A percentile compares a stretch with the other conserved stretches of the same genome.
These are phyloP conservation scores for Rhea pennata DNA, from an alignment of 2,113 vertebrate species.

Conservation along the genomic window DNA sequence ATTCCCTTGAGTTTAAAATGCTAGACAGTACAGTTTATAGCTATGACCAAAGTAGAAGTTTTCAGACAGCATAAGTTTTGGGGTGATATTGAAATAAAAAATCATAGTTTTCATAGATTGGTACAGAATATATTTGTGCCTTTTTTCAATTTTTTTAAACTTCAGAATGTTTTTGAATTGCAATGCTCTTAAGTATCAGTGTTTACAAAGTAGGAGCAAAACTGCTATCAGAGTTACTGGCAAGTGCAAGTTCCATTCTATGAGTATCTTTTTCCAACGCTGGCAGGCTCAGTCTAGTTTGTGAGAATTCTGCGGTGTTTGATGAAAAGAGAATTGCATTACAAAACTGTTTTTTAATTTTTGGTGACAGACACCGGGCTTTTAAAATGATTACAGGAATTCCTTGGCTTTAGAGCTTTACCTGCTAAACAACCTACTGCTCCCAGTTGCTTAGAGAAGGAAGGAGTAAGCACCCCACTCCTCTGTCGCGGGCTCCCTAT, in stretches of 20 bases:
- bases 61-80: background rate
- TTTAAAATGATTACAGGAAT: background rate
- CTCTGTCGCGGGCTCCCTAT: background rate
- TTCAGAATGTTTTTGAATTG: background rate
- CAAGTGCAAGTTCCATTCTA: slow-evolving; percentile 19
- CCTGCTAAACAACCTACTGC: background rate
- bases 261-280: slow-evolving; percentile 31
- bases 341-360: background rate
- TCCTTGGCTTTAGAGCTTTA: background rate
- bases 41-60: background rate
- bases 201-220: background rate
- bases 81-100: background rate
- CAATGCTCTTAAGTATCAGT: background rate
- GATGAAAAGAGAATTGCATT: background rate
- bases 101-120: background rate
- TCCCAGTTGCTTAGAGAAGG: background rate
- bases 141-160: background rate
- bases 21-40: background rate
- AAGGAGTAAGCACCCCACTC: background rate
- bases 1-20: background rate
- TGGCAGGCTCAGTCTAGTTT: background rate
- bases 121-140: background rate
- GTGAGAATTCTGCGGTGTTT: background rate
- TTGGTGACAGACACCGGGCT: background rate
- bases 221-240: background rate